A percentile compares a stretch with the other conserved stretches of the same genome.
These are phyloP conservation scores for Mus minutoides DNA, from an alignment of 2,797 vertebrate species.

Conservation along the genomic window DNA sequence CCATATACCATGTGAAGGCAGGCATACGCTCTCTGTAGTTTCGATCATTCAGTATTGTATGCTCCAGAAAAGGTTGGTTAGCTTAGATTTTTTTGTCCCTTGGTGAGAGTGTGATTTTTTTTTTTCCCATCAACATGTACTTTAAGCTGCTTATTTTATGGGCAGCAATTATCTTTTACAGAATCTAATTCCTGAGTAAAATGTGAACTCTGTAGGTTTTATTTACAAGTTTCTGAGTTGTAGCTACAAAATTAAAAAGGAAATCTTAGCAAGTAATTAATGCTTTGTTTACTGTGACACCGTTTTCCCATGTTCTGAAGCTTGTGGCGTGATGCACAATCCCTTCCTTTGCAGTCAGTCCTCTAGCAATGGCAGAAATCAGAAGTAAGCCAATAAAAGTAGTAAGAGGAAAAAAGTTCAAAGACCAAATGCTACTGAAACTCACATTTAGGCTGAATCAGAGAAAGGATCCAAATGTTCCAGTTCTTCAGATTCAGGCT, in stretches of 20 bases:
- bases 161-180: not conserved
- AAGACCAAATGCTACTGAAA: constrained; percentile 29
- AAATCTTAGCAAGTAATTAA: not conserved
- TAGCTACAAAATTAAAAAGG: not conserved
- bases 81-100: not conserved
- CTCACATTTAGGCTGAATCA: constrained; percentile 39
- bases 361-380: not conserved
- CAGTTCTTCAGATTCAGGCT: constrained; percentile 15
- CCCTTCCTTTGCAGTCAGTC: not conserved
- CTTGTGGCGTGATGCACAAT: not conserved
- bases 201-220: constrained; percentile 38
- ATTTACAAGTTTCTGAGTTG: constrained; percentile 41
- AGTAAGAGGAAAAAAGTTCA: not conserved
- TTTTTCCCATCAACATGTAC: not conserved
- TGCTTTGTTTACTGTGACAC: constrained; percentile 51
- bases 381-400: not conserved
- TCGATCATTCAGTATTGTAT: not conserved
- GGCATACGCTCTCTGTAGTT: not conserved
- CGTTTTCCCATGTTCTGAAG: not conserved
- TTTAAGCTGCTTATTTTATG: not conserved
- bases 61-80: not conserved
- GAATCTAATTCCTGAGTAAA: constrained; percentile 28
- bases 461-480: not conserved
- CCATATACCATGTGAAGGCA: not conserved
- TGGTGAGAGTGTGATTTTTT: not conserved